A percentile compares a stretch with the other conserved stretches of the same genome.
These are phyloP conservation scores for Anthoscopus minutus DNA, from an alignment of 2,113 vertebrate genomes.

Conservation along the genomic window DNA sequence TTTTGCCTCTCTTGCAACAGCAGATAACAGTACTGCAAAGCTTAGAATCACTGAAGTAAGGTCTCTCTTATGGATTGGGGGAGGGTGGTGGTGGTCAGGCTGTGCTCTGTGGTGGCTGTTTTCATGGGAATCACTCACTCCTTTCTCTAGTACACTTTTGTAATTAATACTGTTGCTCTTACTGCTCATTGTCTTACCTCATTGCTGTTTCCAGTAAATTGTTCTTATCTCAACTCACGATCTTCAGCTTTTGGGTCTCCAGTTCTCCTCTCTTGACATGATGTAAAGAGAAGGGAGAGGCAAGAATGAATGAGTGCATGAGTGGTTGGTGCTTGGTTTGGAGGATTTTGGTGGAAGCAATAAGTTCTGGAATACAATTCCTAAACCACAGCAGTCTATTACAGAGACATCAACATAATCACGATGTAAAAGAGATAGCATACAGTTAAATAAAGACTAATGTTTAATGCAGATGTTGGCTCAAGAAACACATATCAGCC, in stretches of 20 bases:
- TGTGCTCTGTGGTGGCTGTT: neutral
- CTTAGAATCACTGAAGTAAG: neutral
- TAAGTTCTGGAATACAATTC: neutral
- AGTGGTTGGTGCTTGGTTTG: neutral
- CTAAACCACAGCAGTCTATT: neutral
- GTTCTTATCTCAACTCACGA: neutral
- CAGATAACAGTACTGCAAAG: neutral
- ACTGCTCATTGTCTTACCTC: neutral
- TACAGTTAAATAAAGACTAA: neutral
- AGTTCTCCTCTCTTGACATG: neutral
- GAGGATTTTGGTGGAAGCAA: neutral
- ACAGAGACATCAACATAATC: neutral
- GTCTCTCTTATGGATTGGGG: neutral
- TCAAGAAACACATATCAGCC: neutral
- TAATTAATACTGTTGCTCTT: neutral
- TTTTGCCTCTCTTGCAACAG: neutral
- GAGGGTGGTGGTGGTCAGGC: no score
- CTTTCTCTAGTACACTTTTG: neutral
- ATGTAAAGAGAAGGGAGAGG: neutral
- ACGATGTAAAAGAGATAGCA: neutral
- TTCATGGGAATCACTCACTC: neutral
- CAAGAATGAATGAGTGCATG: neutral
- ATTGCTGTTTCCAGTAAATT: neutral
- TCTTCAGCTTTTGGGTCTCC: neutral
- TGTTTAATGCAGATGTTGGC: neutral